Evolutionary conservation across 2,888 invertebrate genomes (phyloP).

Genomic region (Apamea sordens): DNA sequence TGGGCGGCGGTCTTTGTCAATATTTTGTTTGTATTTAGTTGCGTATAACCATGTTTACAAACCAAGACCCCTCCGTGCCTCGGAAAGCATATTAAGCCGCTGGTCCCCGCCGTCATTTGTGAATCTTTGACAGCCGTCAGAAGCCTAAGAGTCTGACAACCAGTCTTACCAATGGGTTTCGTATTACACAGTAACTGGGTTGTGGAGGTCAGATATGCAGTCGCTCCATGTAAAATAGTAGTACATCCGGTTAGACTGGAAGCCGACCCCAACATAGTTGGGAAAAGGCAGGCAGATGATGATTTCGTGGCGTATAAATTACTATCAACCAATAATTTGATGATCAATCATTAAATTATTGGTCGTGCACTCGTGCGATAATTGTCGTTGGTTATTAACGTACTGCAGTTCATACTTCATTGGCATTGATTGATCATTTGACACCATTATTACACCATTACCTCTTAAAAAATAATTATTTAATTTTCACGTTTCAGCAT

Average conservation of each 20-base stretch:
- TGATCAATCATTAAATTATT: background rate
- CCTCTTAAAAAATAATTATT: background rate
- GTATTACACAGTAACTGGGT: background rate
- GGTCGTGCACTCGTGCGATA: background rate
- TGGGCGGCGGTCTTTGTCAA: background rate
- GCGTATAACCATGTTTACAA: background rate
- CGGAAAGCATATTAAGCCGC: background rate
- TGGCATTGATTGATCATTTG: background rate
- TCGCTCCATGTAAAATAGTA: too few species aligned
- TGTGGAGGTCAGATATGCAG: background rate
- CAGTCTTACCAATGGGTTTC: background rate
- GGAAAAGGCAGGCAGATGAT: too few species aligned
- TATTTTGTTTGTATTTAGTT: conserved; percentile 1
- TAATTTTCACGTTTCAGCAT: background rate
- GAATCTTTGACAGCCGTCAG: background rate
- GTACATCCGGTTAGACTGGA: too few species aligned
- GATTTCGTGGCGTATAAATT: background rate
- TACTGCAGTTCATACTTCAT: background rate
- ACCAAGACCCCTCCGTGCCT: background rate
- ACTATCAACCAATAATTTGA: background rate
- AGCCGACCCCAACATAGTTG: too few species aligned
- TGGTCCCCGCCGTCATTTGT: background rate
- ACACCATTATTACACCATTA: too few species aligned
- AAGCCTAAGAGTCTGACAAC: background rate
- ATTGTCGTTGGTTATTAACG: background rate